These are phyloP conservation scores for Ricordea florida DNA, from an alignment of 92 coral and sea anemone species.

Conservation along the genomic window DNA sequence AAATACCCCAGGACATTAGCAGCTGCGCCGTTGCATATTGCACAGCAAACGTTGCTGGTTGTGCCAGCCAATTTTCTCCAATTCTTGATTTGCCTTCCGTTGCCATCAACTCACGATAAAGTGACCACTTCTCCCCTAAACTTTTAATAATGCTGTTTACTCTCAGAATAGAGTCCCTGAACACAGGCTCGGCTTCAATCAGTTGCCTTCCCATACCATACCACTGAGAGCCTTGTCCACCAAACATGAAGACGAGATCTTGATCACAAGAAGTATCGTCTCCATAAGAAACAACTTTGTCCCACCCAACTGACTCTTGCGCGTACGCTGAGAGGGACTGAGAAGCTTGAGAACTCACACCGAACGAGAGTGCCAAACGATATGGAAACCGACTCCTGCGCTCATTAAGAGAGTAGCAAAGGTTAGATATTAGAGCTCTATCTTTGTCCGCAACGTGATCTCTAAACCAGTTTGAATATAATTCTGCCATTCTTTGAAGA, in stretches of 20 bases:
- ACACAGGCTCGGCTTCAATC: conserved; percentile 69
- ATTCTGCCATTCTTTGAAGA: conserved; percentile 45
- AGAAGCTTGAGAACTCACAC: conserved; percentile 60
- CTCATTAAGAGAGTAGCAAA: conserved; percentile 84
- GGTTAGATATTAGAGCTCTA: conserved; percentile 15
- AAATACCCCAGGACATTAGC: conserved; percentile 83
- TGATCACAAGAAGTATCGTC: background rate
- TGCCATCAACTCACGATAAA: conserved; percentile 58
- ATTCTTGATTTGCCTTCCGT: conserved; percentile 42
- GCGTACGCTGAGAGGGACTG: conserved; percentile 45
- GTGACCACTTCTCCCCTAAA: conserved; percentile 63
- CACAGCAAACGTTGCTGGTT: conserved; percentile 82
- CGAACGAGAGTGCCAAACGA: conserved; percentile 70
- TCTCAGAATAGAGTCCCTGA: conserved; percentile 43
- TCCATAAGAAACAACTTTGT: conserved; percentile 44
- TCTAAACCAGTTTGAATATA: conserved; percentile 56
- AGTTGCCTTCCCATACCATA: conserved; percentile 83
- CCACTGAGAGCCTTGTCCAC: conserved; percentile 93
- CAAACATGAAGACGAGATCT: conserved; percentile 78
- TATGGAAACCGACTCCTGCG: conserved; percentile 71
- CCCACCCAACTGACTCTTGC: conserved; percentile 33
- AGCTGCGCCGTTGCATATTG: conserved; percentile 77
- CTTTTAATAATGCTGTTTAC: conserved; percentile 52
- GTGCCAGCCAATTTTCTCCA: conserved; percentile 57
- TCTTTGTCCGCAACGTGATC: conserved; percentile 49